phyloP scores from a whole-genome alignment of 1,140 invertebrate species.

The Cepaea nemoralis region DNA sequence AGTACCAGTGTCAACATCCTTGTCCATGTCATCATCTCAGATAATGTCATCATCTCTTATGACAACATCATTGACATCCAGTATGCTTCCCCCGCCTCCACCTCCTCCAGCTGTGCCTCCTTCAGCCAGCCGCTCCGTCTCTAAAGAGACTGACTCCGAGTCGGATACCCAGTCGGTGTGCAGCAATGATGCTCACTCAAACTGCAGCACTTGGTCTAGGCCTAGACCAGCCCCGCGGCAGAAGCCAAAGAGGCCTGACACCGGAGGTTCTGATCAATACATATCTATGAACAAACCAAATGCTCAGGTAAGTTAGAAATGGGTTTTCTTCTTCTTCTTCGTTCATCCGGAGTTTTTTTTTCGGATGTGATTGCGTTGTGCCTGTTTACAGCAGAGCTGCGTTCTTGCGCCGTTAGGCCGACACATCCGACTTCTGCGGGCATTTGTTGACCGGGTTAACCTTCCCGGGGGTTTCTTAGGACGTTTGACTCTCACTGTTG shows the following conservation, averaged over 20 bases:
- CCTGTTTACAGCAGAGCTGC: too few species aligned
- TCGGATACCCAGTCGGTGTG: constrained; percentile 55
- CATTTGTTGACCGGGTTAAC: too few species aligned
- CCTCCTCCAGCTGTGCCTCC: constrained; percentile 25
- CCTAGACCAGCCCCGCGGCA: constrained; percentile 59
- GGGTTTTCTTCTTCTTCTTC: too few species aligned
- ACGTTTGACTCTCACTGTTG: too few species aligned
- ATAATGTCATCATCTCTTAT: constrained; percentile 26
- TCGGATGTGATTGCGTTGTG: too few species aligned
- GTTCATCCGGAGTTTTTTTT: too few species aligned
- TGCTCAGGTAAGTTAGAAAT: constrained; percentile 45
- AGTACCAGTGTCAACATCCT: not conserved
- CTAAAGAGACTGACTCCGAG: constrained; percentile 54
- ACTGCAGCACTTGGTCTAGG: constrained; percentile 55
- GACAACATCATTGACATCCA: constrained; percentile 42
- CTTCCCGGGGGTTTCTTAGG: too few species aligned
- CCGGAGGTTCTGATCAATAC: constrained; percentile 62
- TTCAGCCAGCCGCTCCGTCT: constrained; percentile 45
- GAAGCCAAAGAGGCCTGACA: constrained; percentile 53
- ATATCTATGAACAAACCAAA: constrained; percentile 67
- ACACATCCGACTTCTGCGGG: too few species aligned
- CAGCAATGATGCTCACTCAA: constrained; percentile 53
- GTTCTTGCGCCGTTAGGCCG: too few species aligned
- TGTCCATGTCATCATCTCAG: constrained; percentile 35
- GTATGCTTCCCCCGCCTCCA: constrained; percentile 23